Evolutionary conservation across 2,797 vertebrate species (phyloP).

Genomic region (Falco rusticolus): DNA sequence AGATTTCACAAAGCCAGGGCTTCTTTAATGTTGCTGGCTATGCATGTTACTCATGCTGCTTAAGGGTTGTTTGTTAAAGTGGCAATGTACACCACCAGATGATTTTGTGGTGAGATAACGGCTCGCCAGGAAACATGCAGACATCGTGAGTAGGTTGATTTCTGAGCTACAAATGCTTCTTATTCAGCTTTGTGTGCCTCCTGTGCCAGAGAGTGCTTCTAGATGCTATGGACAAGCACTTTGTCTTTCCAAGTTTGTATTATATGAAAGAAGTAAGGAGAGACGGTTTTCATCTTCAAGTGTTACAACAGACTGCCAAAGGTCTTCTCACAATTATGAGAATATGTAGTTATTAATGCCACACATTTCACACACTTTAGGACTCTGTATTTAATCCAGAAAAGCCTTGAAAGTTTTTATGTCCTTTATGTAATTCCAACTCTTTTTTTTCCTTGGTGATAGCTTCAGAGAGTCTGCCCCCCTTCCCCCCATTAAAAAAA

Average conservation of each 20-base stretch:
- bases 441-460: neutral
- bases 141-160: neutral
- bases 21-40: slow-evolving; percentile 23
- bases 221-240: neutral
- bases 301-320: neutral
- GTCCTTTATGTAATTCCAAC: neutral
- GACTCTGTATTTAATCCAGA: neutral
- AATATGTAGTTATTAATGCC: neutral
- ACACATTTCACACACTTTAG: neutral
- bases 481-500: neutral
- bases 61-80: slow-evolving; percentile 35
- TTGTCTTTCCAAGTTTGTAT: neutral
- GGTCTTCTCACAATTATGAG: neutral
- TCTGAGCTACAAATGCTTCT: slow-evolving; percentile 21
- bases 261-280: neutral
- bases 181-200: neutral
- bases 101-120: slow-evolving; percentile 46
- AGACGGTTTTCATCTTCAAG: neutral
- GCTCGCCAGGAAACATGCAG: neutral
- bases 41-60: slow-evolving; percentile 2
- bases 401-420: neutral
- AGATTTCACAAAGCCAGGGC: slow-evolving; percentile 18
- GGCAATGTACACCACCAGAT: slow-evolving; percentile 29
- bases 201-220: neutral
- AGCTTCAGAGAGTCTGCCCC: neutral